These are phyloP conservation scores for Dendrolimus pini DNA, from an alignment of 2,888 invertebrate species.

Conservation along the genomic window DNA sequence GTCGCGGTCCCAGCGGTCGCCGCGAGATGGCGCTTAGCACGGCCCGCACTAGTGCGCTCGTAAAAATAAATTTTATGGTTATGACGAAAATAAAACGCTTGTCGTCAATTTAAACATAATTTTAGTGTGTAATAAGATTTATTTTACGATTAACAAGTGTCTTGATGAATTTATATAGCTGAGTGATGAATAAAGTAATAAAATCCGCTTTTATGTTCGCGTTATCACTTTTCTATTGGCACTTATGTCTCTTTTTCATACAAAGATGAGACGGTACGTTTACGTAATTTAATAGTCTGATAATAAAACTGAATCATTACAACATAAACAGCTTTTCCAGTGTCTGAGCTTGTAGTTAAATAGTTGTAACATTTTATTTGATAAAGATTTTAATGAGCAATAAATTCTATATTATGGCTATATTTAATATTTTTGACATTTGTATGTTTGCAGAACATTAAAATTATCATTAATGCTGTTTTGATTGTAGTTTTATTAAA, in stretches of 20 bases:
- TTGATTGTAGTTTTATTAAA: neutral
- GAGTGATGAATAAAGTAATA: slow-evolving; percentile 73
- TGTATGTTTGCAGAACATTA: neutral
- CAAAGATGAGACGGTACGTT: slow-evolving; percentile 36
- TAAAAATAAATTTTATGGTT: slow-evolving; percentile 78
- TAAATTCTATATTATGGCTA: slow-evolving; percentile 11
- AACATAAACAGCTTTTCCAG: slow-evolving; percentile 29
- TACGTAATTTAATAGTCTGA: slow-evolving; percentile 40
- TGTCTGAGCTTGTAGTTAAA: slow-evolving; percentile 15
- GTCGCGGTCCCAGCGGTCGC: slow-evolving; percentile 34
- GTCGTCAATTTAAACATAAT: slow-evolving; percentile 76
- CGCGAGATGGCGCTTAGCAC: slow-evolving; percentile 59
- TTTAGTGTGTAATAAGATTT: slow-evolving; percentile 75
- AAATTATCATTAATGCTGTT: neutral
- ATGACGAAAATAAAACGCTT: slow-evolving; percentile 77
- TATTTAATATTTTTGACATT: neutral
- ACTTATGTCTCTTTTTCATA: slow-evolving; percentile 55
- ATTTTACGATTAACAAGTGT: slow-evolving; percentile 76
- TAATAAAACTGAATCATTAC: slow-evolving; percentile 44
- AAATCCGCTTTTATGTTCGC: slow-evolving; percentile 63
- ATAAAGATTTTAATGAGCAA: slow-evolving; percentile 27
- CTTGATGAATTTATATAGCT: slow-evolving; percentile 73
- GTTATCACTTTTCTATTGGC: slow-evolving; percentile 67
- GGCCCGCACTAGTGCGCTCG: slow-evolving; percentile 45
- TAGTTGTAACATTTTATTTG: slow-evolving; percentile 21